Evolutionary conservation across 2,888 invertebrate genomes (phyloP).

Genomic region (Neoitamus cyanurus): DNA sequence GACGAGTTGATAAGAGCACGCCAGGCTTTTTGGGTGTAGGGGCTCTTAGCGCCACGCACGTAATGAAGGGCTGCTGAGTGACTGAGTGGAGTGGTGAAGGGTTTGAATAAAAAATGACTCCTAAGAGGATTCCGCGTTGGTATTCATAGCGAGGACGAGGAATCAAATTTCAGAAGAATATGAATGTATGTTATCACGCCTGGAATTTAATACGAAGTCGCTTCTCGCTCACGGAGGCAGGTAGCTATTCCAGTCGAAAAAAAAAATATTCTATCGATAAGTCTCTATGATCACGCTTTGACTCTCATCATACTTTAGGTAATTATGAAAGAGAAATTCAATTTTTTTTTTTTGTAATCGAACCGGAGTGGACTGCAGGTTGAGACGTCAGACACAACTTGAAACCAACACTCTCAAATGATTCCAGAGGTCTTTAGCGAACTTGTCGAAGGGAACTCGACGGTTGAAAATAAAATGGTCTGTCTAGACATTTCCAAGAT

Average conservation of each 20-base stretch:
- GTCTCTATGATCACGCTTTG: too few relatives aligned
- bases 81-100: not conserved
- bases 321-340: too few relatives aligned
- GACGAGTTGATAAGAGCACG: not conserved
- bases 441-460: too few relatives aligned
- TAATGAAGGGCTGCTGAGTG: constrained; percentile 7
- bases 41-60: not conserved
- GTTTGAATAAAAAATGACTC: not conserved
- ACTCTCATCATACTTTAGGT: too few relatives aligned
- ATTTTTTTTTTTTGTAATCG: too few relatives aligned
- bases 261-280: not conserved
- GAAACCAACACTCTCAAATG: too few relatives aligned
- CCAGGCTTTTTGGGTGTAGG: not conserved
- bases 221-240: not conserved
- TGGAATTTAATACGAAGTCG: not conserved
- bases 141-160: not conserved
- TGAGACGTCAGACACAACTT: too few relatives aligned
- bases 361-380: too few relatives aligned
- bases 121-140: not conserved
- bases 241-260: not conserved
- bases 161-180: not conserved
- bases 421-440: too few relatives aligned
- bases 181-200: not conserved
- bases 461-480: too few relatives aligned
- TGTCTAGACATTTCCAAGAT: too few relatives aligned